Evolutionary conservation across 2,888 invertebrate species (phyloP), one percentile per base, ranked within the genome.

Genomic region (Eupithecia insigniata): DNA sequence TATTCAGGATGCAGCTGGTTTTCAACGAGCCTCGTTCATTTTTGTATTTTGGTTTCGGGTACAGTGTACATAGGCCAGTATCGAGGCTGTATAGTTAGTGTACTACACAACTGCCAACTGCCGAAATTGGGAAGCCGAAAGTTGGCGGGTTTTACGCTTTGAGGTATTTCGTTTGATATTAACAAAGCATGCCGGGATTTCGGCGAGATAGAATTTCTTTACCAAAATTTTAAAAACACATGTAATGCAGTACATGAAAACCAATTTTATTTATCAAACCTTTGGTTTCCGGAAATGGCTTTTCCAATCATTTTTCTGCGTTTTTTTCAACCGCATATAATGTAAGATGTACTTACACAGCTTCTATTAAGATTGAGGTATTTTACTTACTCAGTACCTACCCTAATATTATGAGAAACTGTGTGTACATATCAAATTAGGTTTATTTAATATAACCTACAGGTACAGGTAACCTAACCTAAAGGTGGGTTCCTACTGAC

Each of bases 1-100:
- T 79, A 79, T 82, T 80, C 81, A 76, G 75, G 73, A 72, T 69
- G 64, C 79, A 81, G 78, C 74, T 79, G 78, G 74, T 67, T 67
- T 51, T 8, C 65, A 51, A 34, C 58, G 67, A 67, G 66, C 46
- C 61, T 43, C 30, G 26, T 30, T 65, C 65, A 60, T 74, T 73
- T n/a, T 67, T 55, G 64, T 62, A 68, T 68, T 39, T 68, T 61
- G 58, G 39, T 67, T 34, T 58, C 22, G 36, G 14, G 34, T 55
- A 55, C 55, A 62, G 34, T 62, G 22, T 26, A 55, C 14, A 55
- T 55, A 55, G 3, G 26, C 55, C 26, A 26, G 55, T 14, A 26
- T 26, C 1, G 2, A 12, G 22, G 51, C 26, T 55, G 55, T 55
- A 22, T 51, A 55, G 55, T 55, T 55, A 55, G 55, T 55, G 26